Evolutionary conservation across 2,888 invertebrate species (phyloP).

Genomic region (Noctua janthe): DNA sequence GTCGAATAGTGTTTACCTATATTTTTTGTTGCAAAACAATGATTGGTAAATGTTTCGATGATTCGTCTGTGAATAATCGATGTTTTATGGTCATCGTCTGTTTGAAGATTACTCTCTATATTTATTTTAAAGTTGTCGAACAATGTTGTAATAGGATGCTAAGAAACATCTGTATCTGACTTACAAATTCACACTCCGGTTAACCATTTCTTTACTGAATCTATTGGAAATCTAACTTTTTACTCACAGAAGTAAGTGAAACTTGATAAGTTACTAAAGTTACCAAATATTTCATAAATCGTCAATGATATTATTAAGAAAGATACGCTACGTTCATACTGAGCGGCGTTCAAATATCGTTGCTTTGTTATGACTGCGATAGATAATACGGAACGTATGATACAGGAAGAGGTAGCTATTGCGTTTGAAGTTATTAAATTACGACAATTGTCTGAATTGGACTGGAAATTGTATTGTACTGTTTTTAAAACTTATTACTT

Average conservation of each 20-base stretch:
- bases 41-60: conserved; percentile 30
- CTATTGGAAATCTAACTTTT: background rate
- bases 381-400: no score
- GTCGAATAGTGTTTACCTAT: conserved; percentile 18
- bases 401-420: no score
- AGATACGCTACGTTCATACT: no score
- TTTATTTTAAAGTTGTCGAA: background rate
- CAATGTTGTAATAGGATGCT: conserved; percentile 2
- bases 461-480: no score
- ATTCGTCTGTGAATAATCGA: conserved; percentile 43
- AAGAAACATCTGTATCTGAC: background rate
- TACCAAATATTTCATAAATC: background rate
- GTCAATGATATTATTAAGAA: no score
- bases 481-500: no score
- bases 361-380: no score
- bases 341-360: no score
- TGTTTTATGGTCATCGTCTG: conserved; percentile 28
- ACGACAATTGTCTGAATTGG: no score
- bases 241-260: background rate
- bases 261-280: background rate
- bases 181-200: background rate
- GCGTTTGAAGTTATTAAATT: no score
- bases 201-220: background rate
- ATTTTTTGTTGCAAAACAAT: conserved; percentile 27
- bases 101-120: conserved; percentile 10